Evolutionary conservation across 2,888 invertebrate species (phyloP).

Genomic region (Neocrepidodera transversa): DNA sequence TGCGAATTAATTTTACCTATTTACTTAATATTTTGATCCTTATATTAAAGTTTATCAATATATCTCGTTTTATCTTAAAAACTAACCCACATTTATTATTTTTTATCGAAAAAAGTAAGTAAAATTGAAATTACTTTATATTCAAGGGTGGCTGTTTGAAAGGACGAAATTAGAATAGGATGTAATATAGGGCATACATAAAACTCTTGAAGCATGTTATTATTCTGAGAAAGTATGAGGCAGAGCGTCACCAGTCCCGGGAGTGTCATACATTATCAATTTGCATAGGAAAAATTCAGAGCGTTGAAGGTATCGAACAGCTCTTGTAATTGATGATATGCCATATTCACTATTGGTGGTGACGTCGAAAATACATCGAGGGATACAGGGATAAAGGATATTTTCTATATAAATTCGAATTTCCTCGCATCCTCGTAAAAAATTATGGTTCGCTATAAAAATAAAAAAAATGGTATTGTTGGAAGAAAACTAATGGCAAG

Average conservation of each 20-base stretch:
- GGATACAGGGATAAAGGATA: constrained; percentile 7
- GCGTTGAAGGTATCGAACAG: constrained; percentile 20
- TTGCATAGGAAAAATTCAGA: constrained; percentile 27
- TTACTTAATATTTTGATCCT: too few species aligned
- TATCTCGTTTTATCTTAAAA: too few species aligned
- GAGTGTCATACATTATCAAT: constrained; percentile 33
- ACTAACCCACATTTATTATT: too few species aligned
- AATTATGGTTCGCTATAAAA: constrained; percentile 14
- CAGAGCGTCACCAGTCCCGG: constrained; percentile 15
- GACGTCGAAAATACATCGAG: constrained; percentile 16
- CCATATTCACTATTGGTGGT: constrained; percentile 20
- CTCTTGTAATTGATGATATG: constrained; percentile 25
- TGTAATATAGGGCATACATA: constrained; percentile 25
- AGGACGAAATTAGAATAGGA: constrained; percentile 18
- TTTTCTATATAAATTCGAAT: constrained; percentile 1
- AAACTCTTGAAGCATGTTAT: constrained; percentile 28
- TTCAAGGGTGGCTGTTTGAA: background rate
- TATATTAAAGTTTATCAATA: too few species aligned
- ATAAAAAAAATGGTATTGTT: too few species aligned
- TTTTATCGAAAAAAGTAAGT: too few species aligned
- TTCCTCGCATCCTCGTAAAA: background rate
- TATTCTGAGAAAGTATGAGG: constrained; percentile 25
- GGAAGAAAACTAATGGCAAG: too few species aligned
- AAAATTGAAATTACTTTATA: background rate
- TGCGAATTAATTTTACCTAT: too few species aligned